Evolutionary conservation across 2,113 vertebrate genomes (phyloP), one percentile per base, ranked within the genome.

Genomic region (Bambusicola thoracicus): DNA sequence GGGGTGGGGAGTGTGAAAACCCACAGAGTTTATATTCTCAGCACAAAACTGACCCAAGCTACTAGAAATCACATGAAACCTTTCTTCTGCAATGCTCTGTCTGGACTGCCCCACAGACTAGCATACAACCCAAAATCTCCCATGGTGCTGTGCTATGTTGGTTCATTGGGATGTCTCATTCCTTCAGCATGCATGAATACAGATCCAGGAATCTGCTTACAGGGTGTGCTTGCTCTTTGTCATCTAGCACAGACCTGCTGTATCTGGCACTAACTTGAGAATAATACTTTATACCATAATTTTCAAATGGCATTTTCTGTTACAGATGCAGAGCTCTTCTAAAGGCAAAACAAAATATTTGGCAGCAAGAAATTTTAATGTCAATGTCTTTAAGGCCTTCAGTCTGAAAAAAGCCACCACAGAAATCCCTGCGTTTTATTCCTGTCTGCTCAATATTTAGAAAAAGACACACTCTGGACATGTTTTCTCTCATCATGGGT

Each of bases 211-310:
- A 84, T 88, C 78, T 3, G 12, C 56, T 65, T 75, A 87, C 90
- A 94, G 88, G 68, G 65, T 78, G 68, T 55, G 59, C 90, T 94
- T 80, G 55, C 63, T 91, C 67, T 92, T 83, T 93, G 92, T 77
- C 53, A 90, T 91, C 55, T 27, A 81, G 76, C 56, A 75, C 61
- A 77, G 79, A 93, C 80, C 68, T 90, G 88, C 92, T 92, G 88
- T 59, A 82, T 40, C 68, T 90, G 73, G 85, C 88, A 92, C 41
- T 51, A 86, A 83, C 3, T 6, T 43, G 65, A 65, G 68, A 93
- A 92, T 76, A 91, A 74, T 38, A 75, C 51, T 83, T 94, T 75
- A 81, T 65, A 88, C 86, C 72, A 78, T 83, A 67, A 94, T 93
- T 94, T 93, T 59, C 62, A 81, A 93, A 78, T 0, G 70, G 41